Percentiles rank a stretch among this genome's conserved stretches.
Evolutionary conservation across 2,113 vertebrate species (phyloP).

Genomic region (Cebidichthys violaceus): DNA sequence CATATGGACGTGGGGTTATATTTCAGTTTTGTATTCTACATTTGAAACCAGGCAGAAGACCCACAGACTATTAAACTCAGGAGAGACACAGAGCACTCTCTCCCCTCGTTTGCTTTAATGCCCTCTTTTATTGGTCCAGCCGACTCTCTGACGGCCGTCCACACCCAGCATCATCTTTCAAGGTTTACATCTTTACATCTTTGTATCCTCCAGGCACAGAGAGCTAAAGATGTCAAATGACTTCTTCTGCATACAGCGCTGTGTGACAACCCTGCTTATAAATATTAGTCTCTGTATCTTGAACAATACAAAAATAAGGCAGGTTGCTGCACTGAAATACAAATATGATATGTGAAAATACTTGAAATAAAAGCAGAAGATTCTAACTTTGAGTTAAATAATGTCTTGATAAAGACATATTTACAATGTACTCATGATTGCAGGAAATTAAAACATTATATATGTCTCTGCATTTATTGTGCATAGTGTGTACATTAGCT

Average conservation of each 20-base stretch:
- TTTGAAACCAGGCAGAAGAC: conserved; percentile 38
- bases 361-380: neutral
- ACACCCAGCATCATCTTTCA: conserved; percentile 21
- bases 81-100: conserved; percentile 35
- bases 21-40: conserved; percentile 5
- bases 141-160: conserved; percentile 16
- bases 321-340: neutral
- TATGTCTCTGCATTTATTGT: neutral
- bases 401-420: too few species aligned
- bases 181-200: conserved; percentile 3
- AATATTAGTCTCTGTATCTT: too few species aligned
- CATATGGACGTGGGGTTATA: conserved; percentile 2
- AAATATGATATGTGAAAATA: neutral
- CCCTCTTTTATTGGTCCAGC: conserved; percentile 40
- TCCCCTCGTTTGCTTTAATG: conserved; percentile 39
- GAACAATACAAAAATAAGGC: neutral
- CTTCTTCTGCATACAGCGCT: neutral
- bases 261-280: neutral
- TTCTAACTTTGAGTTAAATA: neutral
- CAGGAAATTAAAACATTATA: neutral
- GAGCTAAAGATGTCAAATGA: neutral
- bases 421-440: neutral
- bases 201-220: neutral
- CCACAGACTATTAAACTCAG: conserved; percentile 37
- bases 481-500: neutral